Base-by-base conservation (phyloP, 2,888 invertebrate genomes). In the Siphonodentalium dalli region DNA sequence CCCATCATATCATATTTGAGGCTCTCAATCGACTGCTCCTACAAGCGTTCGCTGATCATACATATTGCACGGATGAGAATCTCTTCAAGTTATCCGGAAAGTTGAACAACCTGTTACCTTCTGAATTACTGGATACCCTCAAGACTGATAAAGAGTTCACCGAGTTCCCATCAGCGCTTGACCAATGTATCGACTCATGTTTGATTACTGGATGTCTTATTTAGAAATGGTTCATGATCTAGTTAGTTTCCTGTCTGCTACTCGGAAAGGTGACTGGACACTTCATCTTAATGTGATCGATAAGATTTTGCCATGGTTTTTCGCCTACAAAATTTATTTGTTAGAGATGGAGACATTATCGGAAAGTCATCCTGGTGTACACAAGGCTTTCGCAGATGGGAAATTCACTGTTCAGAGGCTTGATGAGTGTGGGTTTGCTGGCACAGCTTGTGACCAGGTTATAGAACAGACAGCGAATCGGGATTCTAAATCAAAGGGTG, bases 321-420 rank as follows among this genome's bases (percentile, higher is more conserved):
- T 48, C 40, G 49, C 48, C 3, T 54, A 48, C 21, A 45, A 54
- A 20, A 41, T 45, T 8, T 63, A 63, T 43, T 62, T 29, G 48
- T 35, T 44, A 11, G 34, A 64, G 44, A 62, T 64, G 64, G 45
- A 33, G n/a, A 42, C 42, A 11, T 56, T 63, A 18, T 50, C 47
- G 23, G 33, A n/a, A 38, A 26, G 15, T 24, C 49, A 61, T 39
- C 53, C 57, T 23, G 46, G 40, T 28, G 26, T 23, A 15, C 18
- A 29, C n/a, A 18, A 29, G n/a, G 18, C 44, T 8, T 24, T 52
- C 15, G 6, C 8, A 9, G 23, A 24, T 35, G 49, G 49, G 15
- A 28, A 37, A 18, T 50, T 37, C n/a, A 33, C 34, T 8, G 54
- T 54, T 13, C 54, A 54, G 24, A 8, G 48, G 13, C 37, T 29